Evolutionary conservation across 2,113 vertebrate species (phyloP), one percentile per base, ranked within the genome.

Genomic region (Phaethon lepturus): DNA sequence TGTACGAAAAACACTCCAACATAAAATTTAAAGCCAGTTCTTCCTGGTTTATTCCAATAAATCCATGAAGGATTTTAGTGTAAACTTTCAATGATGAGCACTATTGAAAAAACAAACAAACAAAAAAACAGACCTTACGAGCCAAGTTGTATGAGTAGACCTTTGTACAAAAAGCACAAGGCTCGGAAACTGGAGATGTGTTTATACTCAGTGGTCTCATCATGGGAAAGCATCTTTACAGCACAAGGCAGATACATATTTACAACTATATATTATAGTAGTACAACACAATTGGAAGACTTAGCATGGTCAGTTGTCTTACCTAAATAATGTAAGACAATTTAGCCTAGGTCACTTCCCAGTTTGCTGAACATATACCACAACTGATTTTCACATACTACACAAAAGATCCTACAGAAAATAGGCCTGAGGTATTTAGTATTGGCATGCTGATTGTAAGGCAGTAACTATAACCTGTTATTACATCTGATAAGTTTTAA

Each of bases 211-310:
- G 17, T 7, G 16, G 38, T 63, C 22, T 40, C 33, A 35, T 9
- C 3, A 20, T 1, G 2, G 28, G 13, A 74, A 74, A 69, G 6
- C 29, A 68, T 40, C 56, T 85, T 92, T 24, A 63, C 2, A 63
- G 18, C 2, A 3, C 31, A 18, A 47, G 25, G 53, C 56, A 7
- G 2, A 24, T 7, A 56, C 1, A 1, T 17, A 49, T 35, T 47
- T 17, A 77, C 12, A 62, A 16, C 16, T 38, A 5, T 11, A 9
- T 31, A 28, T 3, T 40, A 2, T 6, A 60, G 29, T 7, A 50
- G 9, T 16, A 40, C 10, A 55, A 67, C 81, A 18, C 8, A 49
- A 26, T 1, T 35, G 9, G 7, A 78, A 64, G 14, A 56, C 4
- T 45, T 62, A 23, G 4, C 6, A 7, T 35, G 13, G 9, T 56